phyloP scores from a whole-genome alignment of 2,113 vertebrate species.

The Dolichallabes microphthalmus region DNA sequence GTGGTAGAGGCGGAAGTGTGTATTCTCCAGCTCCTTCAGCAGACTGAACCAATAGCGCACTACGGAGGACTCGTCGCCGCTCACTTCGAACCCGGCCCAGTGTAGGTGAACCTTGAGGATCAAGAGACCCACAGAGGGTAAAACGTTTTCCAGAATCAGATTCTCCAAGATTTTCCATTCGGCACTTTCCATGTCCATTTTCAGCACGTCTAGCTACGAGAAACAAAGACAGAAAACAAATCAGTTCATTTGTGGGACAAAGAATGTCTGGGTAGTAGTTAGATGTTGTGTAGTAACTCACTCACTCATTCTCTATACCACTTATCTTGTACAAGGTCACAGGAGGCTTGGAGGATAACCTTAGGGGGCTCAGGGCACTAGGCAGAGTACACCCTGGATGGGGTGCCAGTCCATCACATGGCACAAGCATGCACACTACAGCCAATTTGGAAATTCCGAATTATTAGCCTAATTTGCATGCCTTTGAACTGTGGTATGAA shows the following conservation, averaged over 20 bases:
- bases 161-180: constrained; percentile 99
- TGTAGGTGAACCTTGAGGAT: constrained; percentile 89
- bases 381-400: no score
- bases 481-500: no score
- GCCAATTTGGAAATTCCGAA: no score
- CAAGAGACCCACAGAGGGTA: constrained; percentile 87
- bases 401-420: no score
- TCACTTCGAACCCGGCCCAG: constrained; percentile 95
- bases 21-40: constrained; percentile 84
- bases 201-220: constrained; percentile 87
- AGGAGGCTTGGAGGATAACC: no score
- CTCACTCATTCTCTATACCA: no score
- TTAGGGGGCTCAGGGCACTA: no score
- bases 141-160: constrained; percentile 84
- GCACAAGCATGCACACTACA: no score
- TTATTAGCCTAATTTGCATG: no score
- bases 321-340: no score
- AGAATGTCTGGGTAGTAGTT: background rate
- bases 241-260: background rate
- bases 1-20: constrained; percentile 86
- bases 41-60: constrained; percentile 96
- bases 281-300: background rate
- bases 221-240: constrained; percentile 8
- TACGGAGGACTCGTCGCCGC: constrained; percentile 83
- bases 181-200: constrained; percentile 90